A percentile compares a stretch with the other conserved stretches of the same genome.
Evolutionary conservation across 2,113 vertebrate species (phyloP).

Genomic region (Podiceps cristatus): DNA sequence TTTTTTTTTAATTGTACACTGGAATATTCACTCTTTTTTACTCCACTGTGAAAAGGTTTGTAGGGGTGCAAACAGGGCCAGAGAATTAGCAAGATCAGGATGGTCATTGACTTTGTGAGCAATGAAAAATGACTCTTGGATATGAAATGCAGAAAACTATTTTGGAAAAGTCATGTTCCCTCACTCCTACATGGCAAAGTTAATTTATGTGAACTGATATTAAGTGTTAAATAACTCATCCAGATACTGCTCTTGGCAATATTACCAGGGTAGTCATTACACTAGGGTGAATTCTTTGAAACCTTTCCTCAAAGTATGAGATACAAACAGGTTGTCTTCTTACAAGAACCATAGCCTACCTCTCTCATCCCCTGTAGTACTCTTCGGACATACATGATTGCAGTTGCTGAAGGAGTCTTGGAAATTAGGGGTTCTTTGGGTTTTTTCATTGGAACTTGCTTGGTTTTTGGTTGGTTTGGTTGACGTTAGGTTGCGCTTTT

Average conservation of each 20-base stretch:
- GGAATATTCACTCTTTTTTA: neutral
- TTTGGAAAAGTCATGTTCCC: constrained; percentile 43
- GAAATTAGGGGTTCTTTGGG: neutral
- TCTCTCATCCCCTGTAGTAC: neutral
- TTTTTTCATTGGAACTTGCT: neutral
- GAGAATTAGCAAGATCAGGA: neutral
- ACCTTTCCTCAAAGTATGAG: neutral
- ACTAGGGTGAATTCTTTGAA: constrained; percentile 24
- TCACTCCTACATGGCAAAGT: neutral
- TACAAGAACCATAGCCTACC: neutral
- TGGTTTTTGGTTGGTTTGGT: neutral
- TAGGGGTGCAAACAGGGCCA: neutral
- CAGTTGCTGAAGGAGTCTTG: neutral
- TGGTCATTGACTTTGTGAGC: neutral
- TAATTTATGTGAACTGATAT: constrained; percentile 51
- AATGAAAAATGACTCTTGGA: constrained; percentile 26
- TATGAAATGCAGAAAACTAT: constrained; percentile 43
- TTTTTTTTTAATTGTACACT: neutral
- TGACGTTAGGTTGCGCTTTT: neutral
- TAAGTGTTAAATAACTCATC: constrained; percentile 58
- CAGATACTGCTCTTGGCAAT: constrained; percentile 48
- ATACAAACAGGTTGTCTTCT: constrained; percentile 35
- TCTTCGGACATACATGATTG: neutral
- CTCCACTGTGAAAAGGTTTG: neutral
- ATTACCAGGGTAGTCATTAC: neutral